Base-by-base conservation (phyloP, 2,113 vertebrate species). In the Pyrgilauda ruficollis region DNA sequence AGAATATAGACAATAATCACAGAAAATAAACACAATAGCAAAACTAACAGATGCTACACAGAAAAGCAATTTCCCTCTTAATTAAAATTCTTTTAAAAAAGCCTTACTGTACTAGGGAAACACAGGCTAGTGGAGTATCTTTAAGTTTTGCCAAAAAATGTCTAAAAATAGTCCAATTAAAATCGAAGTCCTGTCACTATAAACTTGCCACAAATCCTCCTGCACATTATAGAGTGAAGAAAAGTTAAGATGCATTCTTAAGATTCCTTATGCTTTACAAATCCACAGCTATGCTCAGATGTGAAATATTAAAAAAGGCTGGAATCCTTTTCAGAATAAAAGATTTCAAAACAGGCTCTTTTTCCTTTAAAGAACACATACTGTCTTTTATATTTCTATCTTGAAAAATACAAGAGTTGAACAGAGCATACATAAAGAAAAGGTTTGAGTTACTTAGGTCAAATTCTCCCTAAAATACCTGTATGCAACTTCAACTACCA, bases 251-350 rank as follows among this genome's bases (percentile, higher is more conserved):
- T 75, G 55, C 76, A 85, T 92, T 93, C 89, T 88, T 75, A 85
- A 95, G 93, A 98, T 97, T 97, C 96, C 80, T 97, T 79, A 73
- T 41, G 77, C 37, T 96, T 97, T 97, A 94, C 62, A 95, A 96
- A 97, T 84, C 78, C 83, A 92, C 91, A 96, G 77, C 70, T 94
- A 94, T 69, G 43, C 64, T 96, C 59, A 56, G 10, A 59, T 95
- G 35, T 58, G 82, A 93, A 91, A 95, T 10, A 1, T 73, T 78
- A 59, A 79, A 49, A 72, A 23, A 13, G 7, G 30, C 22, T 87
- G 49, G 59, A 77, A 77, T 94, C 10, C 77, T 69, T 81, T 96
- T 66, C 72, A 82, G 79, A 96, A 89, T 84, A 93, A 69, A 97
- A 89, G 39, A 95, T 92, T 97, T 92, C 81, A 93, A 97, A 97